Conservation (phyloP, 23 tunicate species). For the Clavelina lepadiformis region DNA sequence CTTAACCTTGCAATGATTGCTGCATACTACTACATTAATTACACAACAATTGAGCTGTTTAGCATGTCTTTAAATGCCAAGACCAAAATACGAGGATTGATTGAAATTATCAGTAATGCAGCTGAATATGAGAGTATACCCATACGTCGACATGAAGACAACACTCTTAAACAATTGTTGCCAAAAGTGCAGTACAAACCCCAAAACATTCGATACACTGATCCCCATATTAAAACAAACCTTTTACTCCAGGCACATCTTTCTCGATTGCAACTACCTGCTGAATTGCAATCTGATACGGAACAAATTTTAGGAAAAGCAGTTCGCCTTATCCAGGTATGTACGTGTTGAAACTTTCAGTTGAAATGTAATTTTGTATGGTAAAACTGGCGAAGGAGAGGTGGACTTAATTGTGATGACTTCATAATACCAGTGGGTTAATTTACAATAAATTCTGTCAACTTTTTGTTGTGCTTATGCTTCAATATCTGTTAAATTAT, state of each 20-base stretch:
- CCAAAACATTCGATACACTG: conserved; percentile 64
- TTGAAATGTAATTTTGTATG: too few relatives aligned
- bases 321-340: conserved; percentile 59
- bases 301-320: conserved; percentile 73
- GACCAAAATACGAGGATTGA: conserved; percentile 91
- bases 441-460: too few relatives aligned
- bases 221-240: conserved; percentile 94
- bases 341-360: not conserved
- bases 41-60: conserved; percentile 97
- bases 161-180: conserved; percentile 72
- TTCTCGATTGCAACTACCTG: conserved; percentile 87
- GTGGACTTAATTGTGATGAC: too few relatives aligned
- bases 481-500: too few relatives aligned
- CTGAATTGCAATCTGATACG: conserved; percentile 86
- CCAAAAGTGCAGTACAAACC: conserved; percentile 97
- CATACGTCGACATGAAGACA: conserved; percentile 86
- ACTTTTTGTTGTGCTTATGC: too few relatives aligned
- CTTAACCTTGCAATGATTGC: conserved; percentile 96
- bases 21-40: conserved; percentile 91
- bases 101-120: conserved; percentile 95
- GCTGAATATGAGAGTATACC: conserved; percentile 90
- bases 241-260: conserved; percentile 92
- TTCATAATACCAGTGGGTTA: too few relatives aligned
- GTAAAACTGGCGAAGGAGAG: too few relatives aligned
- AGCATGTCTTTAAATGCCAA: conserved; percentile 95